Base-by-base conservation (phyloP, 1,140 invertebrate species). In the Panonychus citri region DNA sequence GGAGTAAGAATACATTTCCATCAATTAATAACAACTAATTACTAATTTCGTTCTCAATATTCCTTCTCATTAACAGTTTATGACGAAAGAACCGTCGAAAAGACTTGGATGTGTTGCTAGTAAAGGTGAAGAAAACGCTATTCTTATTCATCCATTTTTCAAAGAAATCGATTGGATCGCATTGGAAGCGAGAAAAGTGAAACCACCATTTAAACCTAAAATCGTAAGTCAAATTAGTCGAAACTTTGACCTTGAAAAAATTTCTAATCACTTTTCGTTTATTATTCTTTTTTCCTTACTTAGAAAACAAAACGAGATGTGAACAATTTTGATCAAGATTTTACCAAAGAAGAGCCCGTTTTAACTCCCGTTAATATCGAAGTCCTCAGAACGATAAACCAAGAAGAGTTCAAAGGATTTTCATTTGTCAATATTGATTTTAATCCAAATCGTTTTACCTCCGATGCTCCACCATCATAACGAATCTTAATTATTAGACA, bases 241-340 rank as follows among this genome's bases (percentile, higher is more conserved):
- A n/a, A n/a, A n/a, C n/a, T n/a, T n/a, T n/a, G n/a, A n/a, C n/a
- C n/a, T n/a, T n/a, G n/a, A n/a, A n/a, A n/a, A n/a, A n/a, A n/a
- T 40, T 40, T 13, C 2, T 40, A 48, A 42, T 42, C 59, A 28
- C 30, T 58, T 53, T 53, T 57, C 4, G 55, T 21, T 54, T 43
- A 43, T 53, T 62, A 51, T 57, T 3, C 56, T 21, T 54, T 43
- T 50, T 55, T 62, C 51, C 60, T 60, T 62, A 65, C 62, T 60
- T 66, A 97, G 93, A 93, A 90, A 82, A 89, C 81, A 68, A 84
- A 88, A 74, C 86, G 86, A 67, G 94, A 98, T 73, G 90, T 90
- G 46, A 79, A 88, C 62, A 99, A 99, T 75, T 99, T 99, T 73
- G 94, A 99, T 73, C 80, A 90, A 15, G 94, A 98, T 75, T 99